These are phyloP conservation scores for Cynocephalus volans DNA, from an alignment of 2,113 vertebrate species.

Conservation along the genomic window DNA sequence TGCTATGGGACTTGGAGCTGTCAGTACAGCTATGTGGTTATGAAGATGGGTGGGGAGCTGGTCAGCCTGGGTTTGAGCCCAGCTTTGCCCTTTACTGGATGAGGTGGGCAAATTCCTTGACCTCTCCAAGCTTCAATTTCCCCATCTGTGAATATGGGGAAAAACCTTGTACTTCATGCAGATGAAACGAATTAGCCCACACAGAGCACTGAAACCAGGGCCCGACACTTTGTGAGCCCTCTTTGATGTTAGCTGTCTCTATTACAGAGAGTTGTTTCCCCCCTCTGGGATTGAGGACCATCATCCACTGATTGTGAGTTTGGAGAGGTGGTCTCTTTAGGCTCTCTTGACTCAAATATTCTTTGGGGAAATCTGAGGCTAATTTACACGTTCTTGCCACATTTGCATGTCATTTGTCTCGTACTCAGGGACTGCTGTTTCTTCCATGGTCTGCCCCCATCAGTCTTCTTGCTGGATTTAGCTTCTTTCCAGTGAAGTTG, in stretches of 20 bases:
- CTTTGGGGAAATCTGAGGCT: background rate
- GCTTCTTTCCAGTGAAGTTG: background rate
- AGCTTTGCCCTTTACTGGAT: background rate
- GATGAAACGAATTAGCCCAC: background rate
- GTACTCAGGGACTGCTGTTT: background rate
- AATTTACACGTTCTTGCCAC: background rate
- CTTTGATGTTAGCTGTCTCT: background rate
- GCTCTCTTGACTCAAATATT: background rate
- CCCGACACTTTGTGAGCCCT: accelerated
- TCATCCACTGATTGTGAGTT: too few relatives aligned
- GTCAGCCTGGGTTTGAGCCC: background rate
- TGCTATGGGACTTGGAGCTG: background rate
- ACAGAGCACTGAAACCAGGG: background rate
- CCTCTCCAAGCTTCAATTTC: background rate
- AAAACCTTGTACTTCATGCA: background rate
- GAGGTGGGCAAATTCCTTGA: background rate
- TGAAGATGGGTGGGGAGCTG: background rate
- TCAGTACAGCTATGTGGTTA: accelerated
- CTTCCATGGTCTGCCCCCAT: background rate
- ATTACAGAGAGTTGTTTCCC: background rate
- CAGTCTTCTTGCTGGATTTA: background rate
- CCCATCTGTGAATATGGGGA: background rate
- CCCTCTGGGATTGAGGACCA: background rate
- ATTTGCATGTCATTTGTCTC: background rate
- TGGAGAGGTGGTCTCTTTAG: background rate